Evolutionary conservation across 2,888 invertebrate species (phyloP), one percentile per base, ranked within the genome.

Genomic region (Molorchus minor): DNA sequence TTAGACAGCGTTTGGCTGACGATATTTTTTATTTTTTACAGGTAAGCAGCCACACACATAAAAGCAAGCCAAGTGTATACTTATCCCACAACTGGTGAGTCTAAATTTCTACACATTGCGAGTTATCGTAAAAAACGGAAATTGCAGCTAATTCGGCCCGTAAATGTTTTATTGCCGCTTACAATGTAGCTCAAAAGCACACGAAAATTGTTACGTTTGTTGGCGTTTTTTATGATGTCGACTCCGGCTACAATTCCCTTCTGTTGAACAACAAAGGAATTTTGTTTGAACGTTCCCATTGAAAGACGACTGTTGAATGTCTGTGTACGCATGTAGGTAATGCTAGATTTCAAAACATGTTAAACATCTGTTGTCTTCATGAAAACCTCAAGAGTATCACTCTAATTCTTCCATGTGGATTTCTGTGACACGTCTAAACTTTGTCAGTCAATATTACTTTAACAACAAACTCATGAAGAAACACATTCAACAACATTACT

Each of bases 11-110:
- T 29, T 52, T 40, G 17, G 52, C 52, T 52, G 41, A 41, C 36
- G 36, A 41, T 52, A 25, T 36, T 52, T 52, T 46, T 36, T 51
- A 12, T 51, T 40, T 52, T 52, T 52, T 41, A 4, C 52, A 52
- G 52, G 52, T 52, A 41, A 41, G 52, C 17, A 19, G 30, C 29
- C 41, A 30, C 19, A 19, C 17, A 30, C 52, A 52, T 52, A 52
- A 52, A 52, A 30, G 12, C 5, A 19, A 13, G 13, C 52, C 41
- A 52, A 52, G 41, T 29, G 52, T 52, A 52, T 52, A 52, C 52
- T 52, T 52, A 52, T 15, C 40, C 52, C 16, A 10, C 52, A 30
- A 52, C 52, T 52, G 52, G 52, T 52, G 41, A 52, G 52, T 52
- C 41, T 52, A 52, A 41, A 52, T 41, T 49, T 52, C 30, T 52